Conservation (phyloP, 1,140 invertebrate genomes). For the Procambarus clarkii region DNA sequence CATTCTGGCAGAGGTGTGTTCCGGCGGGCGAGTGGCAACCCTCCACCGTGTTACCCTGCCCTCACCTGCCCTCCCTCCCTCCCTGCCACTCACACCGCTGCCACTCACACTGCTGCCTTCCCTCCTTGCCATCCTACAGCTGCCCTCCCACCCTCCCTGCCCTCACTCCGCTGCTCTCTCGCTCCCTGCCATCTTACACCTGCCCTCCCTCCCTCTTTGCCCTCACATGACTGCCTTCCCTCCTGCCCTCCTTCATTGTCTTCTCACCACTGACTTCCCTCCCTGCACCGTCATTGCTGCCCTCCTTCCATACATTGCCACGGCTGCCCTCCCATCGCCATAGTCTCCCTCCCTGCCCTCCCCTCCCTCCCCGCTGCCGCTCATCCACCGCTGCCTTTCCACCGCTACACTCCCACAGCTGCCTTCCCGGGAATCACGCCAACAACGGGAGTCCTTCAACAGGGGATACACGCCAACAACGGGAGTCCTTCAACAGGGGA, state of each 20-base stretch:
- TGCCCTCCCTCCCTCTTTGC: background rate
- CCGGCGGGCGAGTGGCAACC: slow-evolving; percentile 38
- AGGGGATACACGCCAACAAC: too few species aligned
- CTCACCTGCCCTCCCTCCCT: background rate
- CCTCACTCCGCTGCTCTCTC: background rate
- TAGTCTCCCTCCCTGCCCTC: background rate
- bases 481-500: too few species aligned
- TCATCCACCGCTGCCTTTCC: too few species aligned
- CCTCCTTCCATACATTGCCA: too few species aligned
- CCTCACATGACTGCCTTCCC: slow-evolving; percentile 17
- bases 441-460: too few species aligned
- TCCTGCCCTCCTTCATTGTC: slow-evolving; percentile 8
- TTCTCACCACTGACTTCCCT: background rate
- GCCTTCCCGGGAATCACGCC: too few species aligned
- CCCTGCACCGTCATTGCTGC: too few species aligned
- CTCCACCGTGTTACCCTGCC: background rate
- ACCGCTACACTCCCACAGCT: too few species aligned
- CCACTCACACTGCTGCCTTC: background rate
- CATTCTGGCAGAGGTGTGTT: slow-evolving; percentile 58
- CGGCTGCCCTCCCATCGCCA: background rate
- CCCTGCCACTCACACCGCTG: background rate
- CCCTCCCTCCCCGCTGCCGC: background rate
- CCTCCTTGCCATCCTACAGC: background rate
- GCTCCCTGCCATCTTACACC: background rate
- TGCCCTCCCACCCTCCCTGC: slow-evolving; percentile 1